These are phyloP conservation scores for Nycteola revayana DNA, from an alignment of 2,888 invertebrate genomes.

Conservation along the genomic window DNA sequence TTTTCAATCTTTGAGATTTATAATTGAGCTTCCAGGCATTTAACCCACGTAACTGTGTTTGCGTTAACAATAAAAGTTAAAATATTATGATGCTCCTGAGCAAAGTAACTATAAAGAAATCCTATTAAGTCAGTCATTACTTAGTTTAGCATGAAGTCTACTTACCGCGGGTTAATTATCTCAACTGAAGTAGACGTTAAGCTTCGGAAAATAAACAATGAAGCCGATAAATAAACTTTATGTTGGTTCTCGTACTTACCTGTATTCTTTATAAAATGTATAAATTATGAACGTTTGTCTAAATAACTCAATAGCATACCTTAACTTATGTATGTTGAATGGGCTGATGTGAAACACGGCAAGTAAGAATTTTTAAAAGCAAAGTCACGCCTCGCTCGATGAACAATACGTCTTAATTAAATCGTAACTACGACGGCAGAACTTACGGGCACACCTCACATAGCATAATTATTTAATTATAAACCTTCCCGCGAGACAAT, in stretches of 20 bases:
- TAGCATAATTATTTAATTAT: constrained; percentile 68
- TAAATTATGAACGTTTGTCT: too few species aligned
- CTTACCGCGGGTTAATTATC: constrained; percentile 11
- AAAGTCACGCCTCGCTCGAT: constrained; percentile 63
- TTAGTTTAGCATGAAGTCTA: constrained; percentile 13
- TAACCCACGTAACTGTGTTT: constrained; percentile 26
- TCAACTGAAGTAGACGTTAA: constrained; percentile 3
- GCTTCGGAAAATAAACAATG: constrained; percentile 12
- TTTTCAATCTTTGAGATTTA: constrained; percentile 51
- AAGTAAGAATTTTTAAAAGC: constrained; percentile 58
- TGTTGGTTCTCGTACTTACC: too few species aligned
- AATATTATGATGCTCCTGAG: constrained; percentile 18
- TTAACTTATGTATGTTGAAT: constrained; percentile 45
- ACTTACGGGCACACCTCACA: constrained; percentile 46
- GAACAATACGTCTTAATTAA: constrained; percentile 77
- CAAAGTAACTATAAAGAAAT: constrained; percentile 20
- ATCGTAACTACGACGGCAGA: constrained; percentile 54
- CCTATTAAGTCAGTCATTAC: constrained; percentile 16
- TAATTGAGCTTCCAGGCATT: constrained; percentile 33
- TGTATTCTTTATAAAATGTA: too few species aligned
- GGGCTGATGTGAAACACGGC: constrained; percentile 50
- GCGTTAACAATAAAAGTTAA: constrained; percentile 24
- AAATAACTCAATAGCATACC: constrained; percentile 44
- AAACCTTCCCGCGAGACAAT: constrained; percentile 46
- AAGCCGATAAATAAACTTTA: too few species aligned